These are phyloP conservation scores for Macrotrachela quadricornifera DNA, from an alignment of 1,140 invertebrate species.

Conservation along the genomic window DNA sequence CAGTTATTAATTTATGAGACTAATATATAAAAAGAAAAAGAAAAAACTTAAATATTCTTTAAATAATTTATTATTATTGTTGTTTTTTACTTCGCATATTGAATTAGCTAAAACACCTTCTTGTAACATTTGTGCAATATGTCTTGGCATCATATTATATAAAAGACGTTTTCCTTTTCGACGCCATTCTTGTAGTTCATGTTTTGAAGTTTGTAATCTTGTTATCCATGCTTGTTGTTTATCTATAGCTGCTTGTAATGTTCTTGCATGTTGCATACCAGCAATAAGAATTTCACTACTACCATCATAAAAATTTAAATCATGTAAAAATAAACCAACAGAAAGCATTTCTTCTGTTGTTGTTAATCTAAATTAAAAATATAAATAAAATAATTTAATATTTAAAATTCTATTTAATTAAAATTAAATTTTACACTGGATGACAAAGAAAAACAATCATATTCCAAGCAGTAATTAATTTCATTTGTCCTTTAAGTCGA, in stretches of 20 bases:
- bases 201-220: slow-evolving; percentile 14
- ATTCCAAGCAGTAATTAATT: slow-evolving; percentile 51
- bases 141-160: slow-evolving; percentile 10
- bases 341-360: slow-evolving; percentile 55
- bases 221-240: slow-evolving; percentile 32
- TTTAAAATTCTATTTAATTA: no score
- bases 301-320: slow-evolving; percentile 60
- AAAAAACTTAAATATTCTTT: neutral
- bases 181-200: slow-evolving; percentile 38
- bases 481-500: slow-evolving; percentile 52
- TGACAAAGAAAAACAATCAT: slow-evolving; percentile 59
- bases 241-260: slow-evolving; percentile 24
- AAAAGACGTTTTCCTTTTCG: slow-evolving; percentile 51
- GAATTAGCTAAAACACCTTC: slow-evolving; percentile 1
- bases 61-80: neutral
- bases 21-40: slow-evolving; percentile 12
- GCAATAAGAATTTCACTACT: slow-evolving; percentile 58
- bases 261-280: slow-evolving; percentile 64
- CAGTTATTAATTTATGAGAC: slow-evolving; percentile 38
- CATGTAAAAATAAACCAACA: slow-evolving; percentile 55
- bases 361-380: slow-evolving; percentile 26
- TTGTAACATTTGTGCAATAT: neutral
- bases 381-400: no score
- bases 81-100: neutral
- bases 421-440: slow-evolving; percentile 47